A percentile compares a stretch with the other conserved stretches of the same genome.
phyloP scores from a whole-genome alignment of 2,888 invertebrate genomes.

The Caenorhabditis macrosperma region DNA sequence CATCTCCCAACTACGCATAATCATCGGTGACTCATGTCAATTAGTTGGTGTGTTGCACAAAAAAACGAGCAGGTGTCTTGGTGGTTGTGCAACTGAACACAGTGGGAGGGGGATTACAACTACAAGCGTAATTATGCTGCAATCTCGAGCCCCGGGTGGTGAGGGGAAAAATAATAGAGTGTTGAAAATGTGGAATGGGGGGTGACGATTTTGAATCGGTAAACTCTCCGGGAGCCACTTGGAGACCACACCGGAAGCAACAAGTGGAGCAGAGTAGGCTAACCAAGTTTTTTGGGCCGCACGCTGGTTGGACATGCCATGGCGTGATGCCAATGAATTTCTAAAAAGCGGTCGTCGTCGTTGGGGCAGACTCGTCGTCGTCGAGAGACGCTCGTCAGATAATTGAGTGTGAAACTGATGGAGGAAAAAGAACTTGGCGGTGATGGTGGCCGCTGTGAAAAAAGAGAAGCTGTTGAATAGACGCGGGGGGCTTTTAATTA shows the following conservation, averaged over 20 bases:
- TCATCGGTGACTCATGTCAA: constrained; percentile 9
- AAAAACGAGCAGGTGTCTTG: not conserved
- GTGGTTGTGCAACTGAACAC: not conserved
- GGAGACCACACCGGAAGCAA: no score
- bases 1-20: no score
- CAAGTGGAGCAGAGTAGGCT: no score
- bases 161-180: no score
- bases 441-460: constrained; percentile 18
- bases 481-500: constrained; percentile 2
- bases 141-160: no score
- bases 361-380: not conserved
- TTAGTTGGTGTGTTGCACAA: not conserved
- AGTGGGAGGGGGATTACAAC: constrained; percentile 5
- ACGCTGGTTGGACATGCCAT: constrained; percentile 5
- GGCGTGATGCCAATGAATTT: constrained; percentile 57
- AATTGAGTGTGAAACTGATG: constrained; percentile 11
- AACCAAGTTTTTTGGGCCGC: not conserved
- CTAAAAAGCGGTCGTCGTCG: not conserved
- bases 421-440: constrained; percentile 1
- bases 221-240: no score
- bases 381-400: not conserved
- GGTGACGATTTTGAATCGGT: no score
- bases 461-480: not conserved
- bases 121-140: not conserved
- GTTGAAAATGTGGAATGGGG: no score